Evolutionary conservation across 2,113 vertebrate species (phyloP), one percentile per base, ranked within the genome.

Genomic region (Macquaria ambigua): DNA sequence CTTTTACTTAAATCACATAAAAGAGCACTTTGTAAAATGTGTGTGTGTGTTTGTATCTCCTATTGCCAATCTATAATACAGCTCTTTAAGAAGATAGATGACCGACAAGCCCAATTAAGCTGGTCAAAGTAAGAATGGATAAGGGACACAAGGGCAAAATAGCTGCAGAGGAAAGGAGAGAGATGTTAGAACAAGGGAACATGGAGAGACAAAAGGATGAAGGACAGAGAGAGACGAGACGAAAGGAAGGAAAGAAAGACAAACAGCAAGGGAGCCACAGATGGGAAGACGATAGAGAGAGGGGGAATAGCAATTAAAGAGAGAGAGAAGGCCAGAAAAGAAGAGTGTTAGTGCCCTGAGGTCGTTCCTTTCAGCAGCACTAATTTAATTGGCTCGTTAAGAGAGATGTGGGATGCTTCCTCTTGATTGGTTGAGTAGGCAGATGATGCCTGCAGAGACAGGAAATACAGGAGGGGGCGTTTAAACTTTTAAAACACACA

Each of bases 331-430:
- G 8, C 34, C 8, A 6, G 46, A 79, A 39, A 59, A 74, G 50
- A 41, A 8, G 69, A 76, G n/a, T 34, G 53, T 78, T 48, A 11
- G 77, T 23, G 87, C 81, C 89, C 81, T 0, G 41, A 89, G 89
- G 88, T 85, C 25, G 11, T 58, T 91, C 86, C 80, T 88, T 87
- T 77, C 87, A 91, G 89, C 83, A 75, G 82, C 80, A 83, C 83
- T 88, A 82, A 93, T 92, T 93, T 91, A 92, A 94, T 93, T 88
- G 90, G 91, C 90, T 94, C 46, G 53, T 94, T 92, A 90, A 63
- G 83, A 84, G 73, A 74, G 85, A 92, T 84, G 88, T 88, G 73
- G 78, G 79, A 84, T 80, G 81, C 90, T 90, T 93, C 85, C 82
- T 74, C 87, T 64, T 86, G 90, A 91, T 93, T 94, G 94, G 90